Evolutionary conservation across 37 sponge, comb jelly and placozoan species (phyloP).

Genomic region (Beroe ovata): DNA sequence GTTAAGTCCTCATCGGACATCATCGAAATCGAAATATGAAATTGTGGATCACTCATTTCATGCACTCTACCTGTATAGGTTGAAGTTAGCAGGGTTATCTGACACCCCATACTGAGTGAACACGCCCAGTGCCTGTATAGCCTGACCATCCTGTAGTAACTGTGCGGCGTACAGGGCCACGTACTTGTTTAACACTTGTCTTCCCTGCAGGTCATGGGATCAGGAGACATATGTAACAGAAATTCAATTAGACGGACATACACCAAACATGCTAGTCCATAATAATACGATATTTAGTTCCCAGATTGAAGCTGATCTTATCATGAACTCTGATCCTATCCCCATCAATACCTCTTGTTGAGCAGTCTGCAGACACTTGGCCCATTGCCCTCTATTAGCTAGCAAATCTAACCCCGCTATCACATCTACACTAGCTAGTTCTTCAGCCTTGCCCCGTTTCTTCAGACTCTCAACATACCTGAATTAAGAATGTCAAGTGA

Average conservation of each 20-base stretch:
- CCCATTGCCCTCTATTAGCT: conserved; percentile 86
- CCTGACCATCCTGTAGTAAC: conserved; percentile 81
- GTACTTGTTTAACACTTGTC: conserved; percentile 82
- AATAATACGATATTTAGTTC: too few species aligned
- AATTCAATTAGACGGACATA: too few species aligned
- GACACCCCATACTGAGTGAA: conserved; percentile 91
- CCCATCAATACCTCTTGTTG: conserved; percentile 79
- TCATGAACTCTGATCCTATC: too few species aligned
- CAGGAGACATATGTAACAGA: too few species aligned
- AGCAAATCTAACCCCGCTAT: conserved; percentile 95
- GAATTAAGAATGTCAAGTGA: too few species aligned
- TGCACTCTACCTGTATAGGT: conserved; percentile 64
- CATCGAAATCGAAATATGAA: too few species aligned
- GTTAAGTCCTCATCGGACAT: too few species aligned
- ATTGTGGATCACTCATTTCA: too few species aligned
- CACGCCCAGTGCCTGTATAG: conserved; percentile 83
- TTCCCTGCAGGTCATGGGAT: conserved; percentile 68
- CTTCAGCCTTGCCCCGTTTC: conserved; percentile 81
- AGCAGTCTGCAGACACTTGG: conserved; percentile 88
- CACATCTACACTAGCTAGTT: conserved; percentile 90
- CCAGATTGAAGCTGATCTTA: too few species aligned
- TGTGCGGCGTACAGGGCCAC: conserved; percentile 95
- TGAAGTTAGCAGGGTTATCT: conserved; percentile 75
- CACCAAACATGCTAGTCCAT: too few species aligned
- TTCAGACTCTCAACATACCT: conserved; percentile 83